Evolutionary conservation across 2,113 vertebrate genomes (phyloP).

Genomic region (Corvus hawaiiensis): DNA sequence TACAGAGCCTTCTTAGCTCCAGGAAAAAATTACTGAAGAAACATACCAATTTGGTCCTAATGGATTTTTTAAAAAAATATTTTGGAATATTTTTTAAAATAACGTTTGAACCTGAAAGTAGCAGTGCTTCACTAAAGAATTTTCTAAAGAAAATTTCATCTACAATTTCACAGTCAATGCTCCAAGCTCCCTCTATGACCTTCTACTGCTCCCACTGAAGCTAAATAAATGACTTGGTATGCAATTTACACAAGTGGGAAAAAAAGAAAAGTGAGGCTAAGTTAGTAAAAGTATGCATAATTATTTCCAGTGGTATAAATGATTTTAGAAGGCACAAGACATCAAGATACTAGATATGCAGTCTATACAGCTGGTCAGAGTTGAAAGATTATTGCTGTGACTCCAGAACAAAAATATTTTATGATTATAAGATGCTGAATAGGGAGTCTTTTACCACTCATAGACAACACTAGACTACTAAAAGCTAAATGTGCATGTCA

Average conservation of each 20-base stretch:
- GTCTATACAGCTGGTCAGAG: background rate
- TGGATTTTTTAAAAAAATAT: background rate
- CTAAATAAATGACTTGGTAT: background rate
- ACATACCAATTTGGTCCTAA: background rate
- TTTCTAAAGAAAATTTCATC: background rate
- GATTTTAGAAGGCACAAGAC: background rate
- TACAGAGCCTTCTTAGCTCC: background rate
- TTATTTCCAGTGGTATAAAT: background rate
- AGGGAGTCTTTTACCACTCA: background rate
- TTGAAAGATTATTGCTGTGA: background rate
- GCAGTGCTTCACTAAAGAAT: background rate
- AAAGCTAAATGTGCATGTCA: background rate
- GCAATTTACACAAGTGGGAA: background rate
- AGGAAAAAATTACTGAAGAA: background rate
- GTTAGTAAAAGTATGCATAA: background rate
- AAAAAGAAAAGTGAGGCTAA: background rate
- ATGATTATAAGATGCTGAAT: background rate
- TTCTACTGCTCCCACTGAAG: background rate
- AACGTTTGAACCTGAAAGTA: background rate
- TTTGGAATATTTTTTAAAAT: background rate
- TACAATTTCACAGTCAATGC: background rate
- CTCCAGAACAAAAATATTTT: background rate
- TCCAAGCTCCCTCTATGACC: background rate
- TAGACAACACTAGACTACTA: background rate
- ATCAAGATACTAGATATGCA: background rate